These are phyloP conservation scores for Baronia brevicornis DNA, from an alignment of 2,888 invertebrate genomes.

Conservation along the genomic window DNA sequence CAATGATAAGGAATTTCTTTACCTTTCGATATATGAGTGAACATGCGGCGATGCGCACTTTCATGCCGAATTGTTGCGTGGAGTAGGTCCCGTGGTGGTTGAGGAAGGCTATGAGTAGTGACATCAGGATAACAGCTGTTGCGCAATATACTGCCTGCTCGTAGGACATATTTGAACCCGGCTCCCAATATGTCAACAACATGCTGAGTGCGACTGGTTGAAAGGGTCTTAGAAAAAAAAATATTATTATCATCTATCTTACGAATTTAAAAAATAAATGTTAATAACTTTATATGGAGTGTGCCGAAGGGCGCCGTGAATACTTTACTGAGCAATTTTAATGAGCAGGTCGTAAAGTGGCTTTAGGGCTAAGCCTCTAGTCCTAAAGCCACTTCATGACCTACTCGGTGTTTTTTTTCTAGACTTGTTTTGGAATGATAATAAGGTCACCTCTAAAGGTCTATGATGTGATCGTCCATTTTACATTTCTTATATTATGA, in stretches of 20 bases:
- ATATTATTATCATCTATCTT: not conserved
- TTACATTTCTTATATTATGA: no score
- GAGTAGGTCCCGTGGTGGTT: constrained; percentile 80
- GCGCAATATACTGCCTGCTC: constrained; percentile 79
- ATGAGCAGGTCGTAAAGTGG: no score
- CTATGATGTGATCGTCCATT: no score
- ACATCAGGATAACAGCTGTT: constrained; percentile 71
- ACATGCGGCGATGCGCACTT: constrained; percentile 87
- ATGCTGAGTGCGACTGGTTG: constrained; percentile 80
- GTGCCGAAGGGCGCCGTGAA: no score
- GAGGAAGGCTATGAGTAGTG: constrained; percentile 73
- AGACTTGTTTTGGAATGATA: no score
- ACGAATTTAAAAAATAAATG: not conserved
- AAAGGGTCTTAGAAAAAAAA: constrained; percentile 68
- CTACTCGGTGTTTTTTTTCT: no score
- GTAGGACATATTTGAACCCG: constrained; percentile 60
- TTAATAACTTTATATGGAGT: no score
- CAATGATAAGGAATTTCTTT: no score
- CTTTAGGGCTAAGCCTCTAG: no score
- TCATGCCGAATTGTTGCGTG: constrained; percentile 86
- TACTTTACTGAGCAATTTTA: no score
- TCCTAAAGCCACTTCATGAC: no score
- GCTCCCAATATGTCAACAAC: constrained; percentile 79
- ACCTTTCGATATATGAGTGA: constrained; percentile 92
- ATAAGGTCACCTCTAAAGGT: no score